A percentile compares a stretch with the other conserved stretches of the same genome.
These are phyloP conservation scores for Bombus turneri DNA, from an alignment of 1,140 invertebrate species.

Conservation along the genomic window DNA sequence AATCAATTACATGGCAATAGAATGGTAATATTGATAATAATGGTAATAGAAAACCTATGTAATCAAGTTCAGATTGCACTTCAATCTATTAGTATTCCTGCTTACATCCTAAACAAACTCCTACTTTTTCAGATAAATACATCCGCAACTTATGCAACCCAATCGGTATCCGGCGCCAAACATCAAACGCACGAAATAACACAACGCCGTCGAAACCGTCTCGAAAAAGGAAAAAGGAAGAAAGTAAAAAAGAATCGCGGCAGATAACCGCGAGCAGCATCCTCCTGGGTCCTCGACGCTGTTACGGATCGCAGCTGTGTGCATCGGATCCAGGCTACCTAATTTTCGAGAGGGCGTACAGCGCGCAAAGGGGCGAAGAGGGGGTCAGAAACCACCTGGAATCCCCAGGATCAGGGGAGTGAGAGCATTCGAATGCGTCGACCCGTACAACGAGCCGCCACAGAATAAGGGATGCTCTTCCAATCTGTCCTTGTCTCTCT, in stretches of 20 bases:
- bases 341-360: conserved; percentile 65
- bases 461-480: conserved; percentile 79
- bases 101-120: too few relatives aligned
- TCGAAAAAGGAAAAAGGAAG: neutral
- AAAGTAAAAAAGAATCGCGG: neutral
- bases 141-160: too few relatives aligned
- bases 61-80: too few relatives aligned
- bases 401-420: conserved; percentile 70
- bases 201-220: neutral
- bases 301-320: conserved; percentile 63
- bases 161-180: neutral
- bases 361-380: neutral
- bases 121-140: too few relatives aligned
- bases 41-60: too few relatives aligned
- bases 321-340: conserved; percentile 58
- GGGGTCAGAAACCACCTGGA: conserved; percentile 76
- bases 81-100: too few relatives aligned
- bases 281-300: conserved; percentile 9
- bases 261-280: conserved; percentile 26
- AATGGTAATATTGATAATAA: too few relatives aligned
- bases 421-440: conserved; percentile 79
- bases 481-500: conserved; percentile 49
- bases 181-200: neutral
- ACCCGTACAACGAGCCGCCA: conserved; percentile 81
- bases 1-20: too few relatives aligned